Base-by-base conservation (phyloP, 1,140 invertebrate genomes). In the Drosophila paulistorum region DNA sequence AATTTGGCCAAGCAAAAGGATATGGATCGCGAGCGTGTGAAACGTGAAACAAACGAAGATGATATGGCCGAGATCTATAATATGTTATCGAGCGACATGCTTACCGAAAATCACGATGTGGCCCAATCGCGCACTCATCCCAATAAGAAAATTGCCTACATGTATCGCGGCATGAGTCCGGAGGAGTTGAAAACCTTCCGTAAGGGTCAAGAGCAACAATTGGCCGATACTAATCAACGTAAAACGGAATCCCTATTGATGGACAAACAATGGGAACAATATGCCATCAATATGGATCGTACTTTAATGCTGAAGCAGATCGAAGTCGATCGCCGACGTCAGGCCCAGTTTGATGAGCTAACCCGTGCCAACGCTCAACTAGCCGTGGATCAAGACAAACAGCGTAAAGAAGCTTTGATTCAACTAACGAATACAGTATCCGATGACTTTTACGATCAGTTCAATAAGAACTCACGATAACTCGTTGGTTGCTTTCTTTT, bases 21-120 rank as follows among this genome's bases (percentile, higher is more conserved):
- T 42, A 58, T 67, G 23, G 78, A 81, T 17, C 77, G 76, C 11
- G 45, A 66, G 39, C 69, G 81, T 13, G 57, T 62, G 7, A 90
- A 92, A 65, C 71, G 64, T 7, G 80, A 92, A 42, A 95, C 96
- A 7, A 94, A 95, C 66, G 96, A 97, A 81, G 97, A 98, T 85
- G 95, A 97, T 78, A 93, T 94, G 68, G 96, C 96, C 55, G 97
- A 98, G 92, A 97, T 98, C 71, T 96, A 96, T 86, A 98, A 98
- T 91, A 94, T 95, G 79, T 93, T 97, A 54, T 96, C 96, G 11
- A 96, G 97, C 14, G 97, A 98, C 90, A 95, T 98, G 92, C 93
- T 98, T 30, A 96, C 95, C 1, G 97, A 98, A 92, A 96, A 97
- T 80, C 95, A 95, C 1, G 95, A 96, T 63, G 94, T 95, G 3